These are phyloP conservation scores for Leptopilina boulardi DNA, from an alignment of 1,140 invertebrate species.

Conservation along the genomic window DNA sequence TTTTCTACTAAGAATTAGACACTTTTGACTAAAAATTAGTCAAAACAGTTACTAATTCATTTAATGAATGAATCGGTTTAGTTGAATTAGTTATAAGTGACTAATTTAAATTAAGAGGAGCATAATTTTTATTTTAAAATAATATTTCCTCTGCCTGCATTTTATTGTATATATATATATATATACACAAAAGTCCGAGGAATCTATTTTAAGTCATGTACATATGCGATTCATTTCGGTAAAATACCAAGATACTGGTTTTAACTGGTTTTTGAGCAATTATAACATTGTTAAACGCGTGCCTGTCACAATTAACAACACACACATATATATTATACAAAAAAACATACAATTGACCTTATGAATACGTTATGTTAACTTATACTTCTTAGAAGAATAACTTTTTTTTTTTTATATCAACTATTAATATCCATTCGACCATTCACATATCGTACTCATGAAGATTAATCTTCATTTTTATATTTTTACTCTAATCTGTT, in stretches of 20 bases:
- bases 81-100: no score
- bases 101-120: no score
- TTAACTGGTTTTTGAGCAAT: conserved; percentile 9
- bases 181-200: neutral
- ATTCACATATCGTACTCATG: neutral
- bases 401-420: neutral
- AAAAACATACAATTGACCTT: neutral
- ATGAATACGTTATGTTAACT: neutral
- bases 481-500: no score
- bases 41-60: no score
- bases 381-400: conserved; percentile 2
- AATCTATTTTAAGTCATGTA: conserved; percentile 1
- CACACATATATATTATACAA: neutral
- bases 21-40: no score
- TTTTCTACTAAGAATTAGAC: no score
- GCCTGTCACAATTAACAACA: neutral
- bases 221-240: neutral
- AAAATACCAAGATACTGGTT: conserved; percentile 5
- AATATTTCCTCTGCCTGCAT: no score
- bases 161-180: neutral
- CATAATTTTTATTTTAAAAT: neutral
- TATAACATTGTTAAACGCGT: neutral
- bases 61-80: no score
- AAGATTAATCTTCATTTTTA: neutral
- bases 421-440: conserved; percentile 1